phyloP scores from a whole-genome alignment of 2,888 invertebrate species.

The Drosophila histrio region DNA sequence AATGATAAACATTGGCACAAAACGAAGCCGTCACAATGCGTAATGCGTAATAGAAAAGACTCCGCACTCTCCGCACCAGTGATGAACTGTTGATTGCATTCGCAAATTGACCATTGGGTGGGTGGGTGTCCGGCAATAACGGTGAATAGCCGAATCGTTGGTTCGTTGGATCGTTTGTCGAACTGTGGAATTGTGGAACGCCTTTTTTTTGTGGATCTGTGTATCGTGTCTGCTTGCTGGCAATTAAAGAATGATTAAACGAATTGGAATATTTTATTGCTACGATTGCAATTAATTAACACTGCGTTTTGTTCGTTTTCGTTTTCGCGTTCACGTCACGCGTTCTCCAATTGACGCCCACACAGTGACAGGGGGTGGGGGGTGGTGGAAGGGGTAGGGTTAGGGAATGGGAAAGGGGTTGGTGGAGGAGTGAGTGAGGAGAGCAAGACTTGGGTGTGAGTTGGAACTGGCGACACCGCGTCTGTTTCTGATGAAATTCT shows the following conservation, averaged over 20 bases:
- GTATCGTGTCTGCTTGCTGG: neutral
- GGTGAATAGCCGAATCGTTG: neutral
- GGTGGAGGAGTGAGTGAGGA: neutral
- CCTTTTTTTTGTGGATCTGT: neutral
- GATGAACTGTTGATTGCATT: neutral
- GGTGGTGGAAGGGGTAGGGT: neutral
- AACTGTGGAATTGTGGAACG: neutral
- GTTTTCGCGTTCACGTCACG: slow-evolving; percentile 39
- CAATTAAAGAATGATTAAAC: slow-evolving; percentile 46
- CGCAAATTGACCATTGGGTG: neutral
- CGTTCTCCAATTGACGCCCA: slow-evolving; percentile 32
- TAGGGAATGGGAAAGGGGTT: neutral
- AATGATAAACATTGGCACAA: slow-evolving; percentile 35
- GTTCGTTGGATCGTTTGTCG: neutral
- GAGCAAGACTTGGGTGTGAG: slow-evolving; percentile 1
- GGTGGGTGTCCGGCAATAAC: neutral
- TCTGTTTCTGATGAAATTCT: slow-evolving; percentile 72
- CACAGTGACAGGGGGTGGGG: neutral
- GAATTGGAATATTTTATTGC: slow-evolving; percentile 49
- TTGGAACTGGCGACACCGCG: slow-evolving; percentile 69
- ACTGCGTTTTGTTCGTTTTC: slow-evolving; percentile 7
- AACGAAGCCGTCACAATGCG: slow-evolving; percentile 37
- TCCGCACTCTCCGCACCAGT: no score
- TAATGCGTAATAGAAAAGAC: slow-evolving; percentile 36
- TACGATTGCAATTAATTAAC: slow-evolving; percentile 65